These are phyloP conservation scores for Brachionus koreanus DNA, from an alignment of 1,140 invertebrate genomes.

Conservation along the genomic window DNA sequence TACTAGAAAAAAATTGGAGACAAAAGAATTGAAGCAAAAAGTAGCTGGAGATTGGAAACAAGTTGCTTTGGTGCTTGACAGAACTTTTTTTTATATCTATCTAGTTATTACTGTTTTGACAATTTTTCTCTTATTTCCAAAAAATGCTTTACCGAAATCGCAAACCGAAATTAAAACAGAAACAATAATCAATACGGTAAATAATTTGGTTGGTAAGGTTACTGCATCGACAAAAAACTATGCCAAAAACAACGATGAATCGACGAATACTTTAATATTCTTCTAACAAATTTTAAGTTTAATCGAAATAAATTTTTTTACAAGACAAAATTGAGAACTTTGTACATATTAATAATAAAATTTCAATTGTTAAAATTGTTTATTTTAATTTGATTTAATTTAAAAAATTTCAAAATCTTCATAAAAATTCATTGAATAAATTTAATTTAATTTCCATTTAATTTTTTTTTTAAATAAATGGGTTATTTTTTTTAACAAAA, in stretches of 20 bases:
- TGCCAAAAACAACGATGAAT: slow-evolving; percentile 24
- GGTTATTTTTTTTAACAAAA: no score
- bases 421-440: no score
- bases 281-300: background rate
- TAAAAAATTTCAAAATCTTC: no score
- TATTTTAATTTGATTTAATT: no score
- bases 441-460: no score
- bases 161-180: background rate
- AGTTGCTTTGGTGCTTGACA: slow-evolving; percentile 55
- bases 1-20: slow-evolving; percentile 38
- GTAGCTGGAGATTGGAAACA: slow-evolving; percentile 53
- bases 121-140: slow-evolving; percentile 54
- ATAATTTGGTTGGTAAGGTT: background rate
- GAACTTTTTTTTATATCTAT: slow-evolving; percentile 57
- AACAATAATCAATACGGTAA: background rate
- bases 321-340: background rate
- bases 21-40: slow-evolving; percentile 45
- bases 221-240: background rate
- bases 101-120: slow-evolving; percentile 62
- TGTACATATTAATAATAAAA: background rate
- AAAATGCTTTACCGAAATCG: background rate
- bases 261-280: background rate
- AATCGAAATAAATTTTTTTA: background rate
- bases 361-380: background rate
- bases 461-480: no score